Evolutionary conservation across 2,113 vertebrate genomes (phyloP).

Genomic region (Lichenostomus cassidix): DNA sequence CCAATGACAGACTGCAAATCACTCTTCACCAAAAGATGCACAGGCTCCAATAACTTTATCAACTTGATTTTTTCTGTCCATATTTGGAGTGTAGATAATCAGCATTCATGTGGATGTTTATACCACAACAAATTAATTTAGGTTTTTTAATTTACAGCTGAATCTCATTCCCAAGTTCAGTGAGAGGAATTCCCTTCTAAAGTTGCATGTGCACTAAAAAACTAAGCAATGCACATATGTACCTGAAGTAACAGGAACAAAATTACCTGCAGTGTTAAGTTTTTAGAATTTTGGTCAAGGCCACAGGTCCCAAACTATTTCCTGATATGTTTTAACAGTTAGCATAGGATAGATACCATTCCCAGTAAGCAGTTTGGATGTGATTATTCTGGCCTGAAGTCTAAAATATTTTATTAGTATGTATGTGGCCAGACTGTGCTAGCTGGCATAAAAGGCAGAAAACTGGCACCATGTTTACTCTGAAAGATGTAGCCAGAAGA

Average conservation of each 20-base stretch:
- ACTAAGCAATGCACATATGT: not conserved
- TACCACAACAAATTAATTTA: not conserved
- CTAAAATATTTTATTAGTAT: not conserved
- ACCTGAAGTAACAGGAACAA: not conserved
- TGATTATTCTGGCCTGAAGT: not conserved
- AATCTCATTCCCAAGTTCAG: not conserved
- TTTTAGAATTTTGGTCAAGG: not conserved
- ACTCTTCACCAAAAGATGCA: not conserved
- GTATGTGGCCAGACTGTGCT: not conserved
- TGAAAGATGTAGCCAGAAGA: not conserved
- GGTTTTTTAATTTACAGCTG: not conserved
- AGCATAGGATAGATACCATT: not conserved
- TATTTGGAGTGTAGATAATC: not conserved
- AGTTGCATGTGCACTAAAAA: not conserved
- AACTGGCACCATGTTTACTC: not conserved
- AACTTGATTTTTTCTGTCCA: not conserved
- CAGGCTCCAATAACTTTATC: not conserved
- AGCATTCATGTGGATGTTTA: not conserved
- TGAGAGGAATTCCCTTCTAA: not conserved
- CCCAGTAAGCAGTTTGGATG: not conserved
- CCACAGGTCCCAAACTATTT: not conserved
- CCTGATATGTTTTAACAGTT: not conserved
- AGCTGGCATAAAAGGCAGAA: not conserved
- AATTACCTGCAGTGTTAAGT: not conserved
- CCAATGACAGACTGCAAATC: not conserved